A percentile compares a stretch with the other conserved stretches of the same genome.
These are phyloP conservation scores for Ceramica pisi DNA, from an alignment of 2,888 invertebrate genomes.

Conservation along the genomic window DNA sequence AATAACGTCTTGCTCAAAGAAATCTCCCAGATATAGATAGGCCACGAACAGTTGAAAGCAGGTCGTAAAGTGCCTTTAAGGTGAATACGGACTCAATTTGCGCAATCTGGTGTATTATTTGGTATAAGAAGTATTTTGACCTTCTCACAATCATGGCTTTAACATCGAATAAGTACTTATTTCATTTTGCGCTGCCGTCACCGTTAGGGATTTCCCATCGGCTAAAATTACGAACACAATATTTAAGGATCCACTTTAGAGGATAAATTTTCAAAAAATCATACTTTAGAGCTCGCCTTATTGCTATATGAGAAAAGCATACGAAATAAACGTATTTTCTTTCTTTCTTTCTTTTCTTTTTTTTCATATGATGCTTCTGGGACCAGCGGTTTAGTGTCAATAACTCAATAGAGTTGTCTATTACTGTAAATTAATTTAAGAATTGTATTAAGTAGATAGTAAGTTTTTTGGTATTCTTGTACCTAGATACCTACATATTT, in stretches of 20 bases:
- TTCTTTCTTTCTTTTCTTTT: no score
- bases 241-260: background rate
- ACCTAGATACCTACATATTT: no score
- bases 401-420: no score
- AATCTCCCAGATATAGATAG: slow-evolving; percentile 55
- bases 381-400: no score
- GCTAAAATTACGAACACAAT: background rate
- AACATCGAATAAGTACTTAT: background rate
- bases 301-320: no score
- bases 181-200: background rate
- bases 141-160: background rate
- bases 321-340: no score
- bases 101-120: slow-evolving; percentile 12
- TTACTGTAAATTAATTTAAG: no score
- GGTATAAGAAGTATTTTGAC: background rate
- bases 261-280: background rate
- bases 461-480: no score
- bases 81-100: slow-evolving; percentile 26
- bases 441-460: no score
- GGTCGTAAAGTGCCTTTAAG: slow-evolving; percentile 34
- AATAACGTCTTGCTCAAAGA: slow-evolving; percentile 57
- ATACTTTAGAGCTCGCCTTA: background rate
- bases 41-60: slow-evolving; percentile 36
- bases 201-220: background rate
- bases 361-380: no score